Base-by-base conservation (phyloP, 1,140 invertebrate species). In the Harpegnathos saltator region DNA sequence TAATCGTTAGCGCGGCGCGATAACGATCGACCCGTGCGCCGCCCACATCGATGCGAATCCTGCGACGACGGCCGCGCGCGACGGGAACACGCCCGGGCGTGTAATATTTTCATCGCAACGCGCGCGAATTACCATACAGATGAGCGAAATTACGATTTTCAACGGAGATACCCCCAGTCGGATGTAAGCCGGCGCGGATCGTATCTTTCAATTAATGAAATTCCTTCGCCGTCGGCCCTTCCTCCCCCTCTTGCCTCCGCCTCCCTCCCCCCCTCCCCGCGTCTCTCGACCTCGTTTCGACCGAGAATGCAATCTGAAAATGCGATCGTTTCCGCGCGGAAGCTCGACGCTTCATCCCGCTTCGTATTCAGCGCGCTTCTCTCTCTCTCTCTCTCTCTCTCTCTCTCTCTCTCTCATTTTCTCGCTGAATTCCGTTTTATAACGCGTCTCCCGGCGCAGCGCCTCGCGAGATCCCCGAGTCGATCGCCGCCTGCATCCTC, bases 111-210 rank as follows among this genome's bases (percentile, higher is more conserved):
- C 66, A 48, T 71, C 52, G 1, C 44, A 22, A 69, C 38, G 4
- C 24, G 61, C 26, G 24, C 50, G 61, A 66, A 66, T 78, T 69
- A 69, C 69, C 63, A 78, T 78, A 69, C 56, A 69, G 50, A 63
- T 52, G 59, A 77, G 50, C 3, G 14, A 0, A 65, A 77, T 52
- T 65, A 24, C 33, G 29, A 65, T 38, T 22, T 66, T 52, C 38
- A 38, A 15, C 44, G 63, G 33, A 68, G 29, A 68, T 78, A 44
- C 33, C 24, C 1, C 38, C 3, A 56, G 17, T 1, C 22, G 22
- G 48, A 29, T 68, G 68, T 48, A 44, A 44, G 3, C 58, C 48
- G 19, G 26, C 56, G 2, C 56, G 2, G 63, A 68, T 78, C n/a
- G 11, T 78, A 68, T 68, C 50, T 78, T 68, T 68, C 56, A 78